Conservation (phyloP, 2,888 invertebrate genomes). For the Spisula solida region DNA sequence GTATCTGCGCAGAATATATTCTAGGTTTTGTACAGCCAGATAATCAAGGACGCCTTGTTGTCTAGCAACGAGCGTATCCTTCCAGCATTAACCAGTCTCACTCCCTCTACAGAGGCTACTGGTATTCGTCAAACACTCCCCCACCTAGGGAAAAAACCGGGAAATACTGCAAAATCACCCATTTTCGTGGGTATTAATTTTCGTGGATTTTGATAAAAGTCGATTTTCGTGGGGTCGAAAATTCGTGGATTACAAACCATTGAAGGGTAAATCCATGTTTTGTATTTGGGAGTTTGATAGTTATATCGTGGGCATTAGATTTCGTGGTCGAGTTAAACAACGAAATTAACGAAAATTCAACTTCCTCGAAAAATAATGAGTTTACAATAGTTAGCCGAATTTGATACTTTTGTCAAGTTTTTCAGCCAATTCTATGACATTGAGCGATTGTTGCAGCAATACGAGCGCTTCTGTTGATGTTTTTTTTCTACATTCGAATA, state of each 20-base stretch:
- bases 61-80: neutral
- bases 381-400: neutral
- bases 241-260: no score
- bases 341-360: no score
- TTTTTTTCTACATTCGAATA: neutral
- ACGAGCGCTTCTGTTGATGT: neutral
- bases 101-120: neutral
- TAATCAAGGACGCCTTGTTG: neutral
- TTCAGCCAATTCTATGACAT: neutral
- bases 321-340: no score
- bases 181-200: no score
- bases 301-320: no score
- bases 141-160: neutral
- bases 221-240: no score
- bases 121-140: conserved; percentile 18
- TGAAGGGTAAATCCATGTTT: no score
- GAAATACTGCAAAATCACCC: no score
- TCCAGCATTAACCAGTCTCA: neutral
- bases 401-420: neutral
- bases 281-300: no score
- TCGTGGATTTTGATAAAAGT: no score
- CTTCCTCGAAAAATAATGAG: neutral
- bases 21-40: neutral
- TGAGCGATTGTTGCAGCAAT: neutral
- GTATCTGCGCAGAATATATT: neutral